Base-by-base conservation (phyloP, 2,113 vertebrate genomes). In the Dicentrarchus labrax region DNA sequence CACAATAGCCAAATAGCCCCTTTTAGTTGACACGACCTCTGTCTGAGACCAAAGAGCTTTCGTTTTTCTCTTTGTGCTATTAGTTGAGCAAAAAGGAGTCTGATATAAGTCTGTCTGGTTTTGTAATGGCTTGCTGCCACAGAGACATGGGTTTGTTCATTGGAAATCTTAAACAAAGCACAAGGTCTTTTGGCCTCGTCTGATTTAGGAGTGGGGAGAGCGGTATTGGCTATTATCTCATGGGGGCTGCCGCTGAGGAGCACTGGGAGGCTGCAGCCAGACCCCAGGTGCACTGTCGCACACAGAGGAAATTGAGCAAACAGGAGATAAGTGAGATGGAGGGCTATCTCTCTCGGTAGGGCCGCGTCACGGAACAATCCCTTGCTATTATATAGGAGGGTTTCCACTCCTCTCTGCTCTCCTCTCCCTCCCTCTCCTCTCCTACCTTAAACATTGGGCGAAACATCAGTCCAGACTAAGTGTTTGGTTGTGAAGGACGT, bases 231-330 rank as follows among this genome's bases (percentile, higher is more conserved):
- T 92, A 94, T 95, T 94, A 93, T 89, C 88, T 91, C 59, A 2
- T 11, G 59, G 82, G 79, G 73, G 68, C 80, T 75, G 83, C 74
- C 19, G 48, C 82, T 59, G 74, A 86, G 74, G 71, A 87, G 90
- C 70, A 47, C 22, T 41, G 76, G 85, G 78, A 90, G 79, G 86
- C 87, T 78, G 77, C 87, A 80, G 86, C 64, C 78, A 83, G 94
- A 94, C 91, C 93, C 90, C 93, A 95, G 95, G 94, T 94, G 95
- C 79, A 82, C 73, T 61, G 76, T 86, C 50, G 77, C 88, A 83
- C 91, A 91, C 86, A 71, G 84, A 93, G 93, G 92, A 95, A 95
- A 95, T 95, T 95, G 94, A 94, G 91, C 90, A 95, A 95, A 95
- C 92, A 85, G 70, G 75, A 91, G 87, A 92, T 95, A 94, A 95